Conservation (phyloP, 1,140 invertebrate species). For the Hyles vespertilio region DNA sequence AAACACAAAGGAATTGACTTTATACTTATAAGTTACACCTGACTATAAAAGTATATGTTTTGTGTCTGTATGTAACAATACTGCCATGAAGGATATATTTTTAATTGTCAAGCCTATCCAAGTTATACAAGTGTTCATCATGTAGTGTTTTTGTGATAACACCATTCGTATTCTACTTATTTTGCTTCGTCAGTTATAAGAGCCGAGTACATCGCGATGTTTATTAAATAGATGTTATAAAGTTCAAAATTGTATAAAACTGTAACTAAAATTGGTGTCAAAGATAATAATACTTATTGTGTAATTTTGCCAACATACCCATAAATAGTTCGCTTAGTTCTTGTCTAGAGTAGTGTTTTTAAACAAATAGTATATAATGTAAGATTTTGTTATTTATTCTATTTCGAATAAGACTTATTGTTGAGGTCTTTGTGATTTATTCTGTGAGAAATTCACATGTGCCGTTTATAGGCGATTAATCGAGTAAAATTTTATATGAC, state of each 20-base stretch:
- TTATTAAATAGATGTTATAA: neutral
- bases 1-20: no score
- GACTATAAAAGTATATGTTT: no score
- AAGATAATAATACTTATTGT: slow-evolving; percentile 12
- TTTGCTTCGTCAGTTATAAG: no score
- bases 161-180: no score
- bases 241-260: slow-evolving; percentile 17
- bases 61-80: no score
- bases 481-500: slow-evolving; percentile 18
- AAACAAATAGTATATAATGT: slow-evolving; percentile 31
- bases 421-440: slow-evolving; percentile 48
- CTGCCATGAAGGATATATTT: no score
- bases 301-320: slow-evolving; percentile 50
- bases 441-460: slow-evolving; percentile 25
- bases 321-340: slow-evolving; percentile 58
- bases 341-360: slow-evolving; percentile 56
- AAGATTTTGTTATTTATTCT: slow-evolving; percentile 72
- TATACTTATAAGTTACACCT: no score
- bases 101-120: no score
- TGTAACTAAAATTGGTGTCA: slow-evolving; percentile 16
- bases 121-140: no score
- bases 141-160: no score
- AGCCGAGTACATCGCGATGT: neutral
- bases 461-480: slow-evolving; percentile 12
- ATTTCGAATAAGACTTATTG: slow-evolving; percentile 62